A percentile compares a stretch with the other conserved stretches of the same genome.
Evolutionary conservation across 2,797 vertebrate genomes (phyloP).

Genomic region (Schizopygopsis malacanthus): DNA sequence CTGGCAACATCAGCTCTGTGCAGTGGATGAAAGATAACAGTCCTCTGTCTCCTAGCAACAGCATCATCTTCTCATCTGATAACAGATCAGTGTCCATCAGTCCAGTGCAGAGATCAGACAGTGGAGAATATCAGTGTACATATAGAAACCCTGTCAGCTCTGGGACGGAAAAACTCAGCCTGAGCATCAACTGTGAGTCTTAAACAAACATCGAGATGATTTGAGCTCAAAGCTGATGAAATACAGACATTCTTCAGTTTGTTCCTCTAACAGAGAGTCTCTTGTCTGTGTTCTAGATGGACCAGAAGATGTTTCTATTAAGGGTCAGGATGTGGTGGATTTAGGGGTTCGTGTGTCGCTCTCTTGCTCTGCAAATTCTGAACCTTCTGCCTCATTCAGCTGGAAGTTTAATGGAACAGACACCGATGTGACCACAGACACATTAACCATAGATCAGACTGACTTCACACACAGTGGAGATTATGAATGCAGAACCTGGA

Average conservation of each 20-base stretch:
- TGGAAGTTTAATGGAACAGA: conserved; percentile 60
- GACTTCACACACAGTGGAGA: neutral
- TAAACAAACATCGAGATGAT: neutral
- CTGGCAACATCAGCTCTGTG: conserved; percentile 57
- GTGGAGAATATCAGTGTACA: conserved; percentile 63
- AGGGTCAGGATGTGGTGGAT: neutral
- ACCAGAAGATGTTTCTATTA: conserved; percentile 65
- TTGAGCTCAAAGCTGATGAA: conserved; percentile 1
- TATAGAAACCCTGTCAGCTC: conserved; percentile 61
- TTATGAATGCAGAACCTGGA: neutral
- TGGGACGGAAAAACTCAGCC: rapidly evolving
- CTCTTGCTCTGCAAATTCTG: conserved; percentile 59
- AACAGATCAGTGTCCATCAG: conserved; percentile 62
- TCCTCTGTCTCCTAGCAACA: conserved; percentile 48
- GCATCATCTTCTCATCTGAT: conserved; percentile 40
- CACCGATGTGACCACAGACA: neutral
- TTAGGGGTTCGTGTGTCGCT: conserved; percentile 34
- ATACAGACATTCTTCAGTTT: neutral
- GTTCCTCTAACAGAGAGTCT: neutral
- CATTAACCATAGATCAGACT: neutral
- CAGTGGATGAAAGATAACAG: conserved; percentile 64
- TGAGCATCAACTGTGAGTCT: conserved; percentile 61
- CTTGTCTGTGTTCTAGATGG: conserved; percentile 66
- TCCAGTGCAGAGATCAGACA: conserved; percentile 58
- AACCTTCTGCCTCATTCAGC: conserved; percentile 53